These are phyloP conservation scores for Bombus superbus DNA, from an alignment of 1,140 invertebrate species.

Conservation along the genomic window DNA sequence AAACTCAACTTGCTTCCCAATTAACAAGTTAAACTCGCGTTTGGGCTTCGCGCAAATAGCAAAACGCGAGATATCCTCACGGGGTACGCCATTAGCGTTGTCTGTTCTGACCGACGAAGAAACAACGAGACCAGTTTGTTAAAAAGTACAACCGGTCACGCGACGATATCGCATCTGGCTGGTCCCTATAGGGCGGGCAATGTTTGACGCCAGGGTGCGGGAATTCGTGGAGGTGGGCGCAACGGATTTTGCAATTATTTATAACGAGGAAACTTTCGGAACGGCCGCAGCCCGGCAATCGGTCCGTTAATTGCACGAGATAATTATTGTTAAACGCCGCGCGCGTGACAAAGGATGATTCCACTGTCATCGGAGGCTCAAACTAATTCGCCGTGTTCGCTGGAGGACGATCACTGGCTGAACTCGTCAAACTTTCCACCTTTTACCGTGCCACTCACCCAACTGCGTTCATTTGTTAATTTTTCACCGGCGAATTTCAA, in stretches of 20 bases:
- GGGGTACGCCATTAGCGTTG: slow-evolving; percentile 35
- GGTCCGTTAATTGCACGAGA: slow-evolving; percentile 61
- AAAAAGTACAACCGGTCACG: slow-evolving; percentile 69
- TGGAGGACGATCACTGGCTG: neutral
- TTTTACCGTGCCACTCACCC: neutral
- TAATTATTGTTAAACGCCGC: slow-evolving; percentile 62
- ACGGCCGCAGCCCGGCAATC: slow-evolving; percentile 25
- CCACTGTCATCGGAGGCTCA: slow-evolving; percentile 27
- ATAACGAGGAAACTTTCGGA: slow-evolving; percentile 67
- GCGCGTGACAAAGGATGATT: slow-evolving; percentile 58
- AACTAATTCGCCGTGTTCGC: slow-evolving; percentile 24
- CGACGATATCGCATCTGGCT: slow-evolving; percentile 40
- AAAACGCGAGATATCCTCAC: neutral
- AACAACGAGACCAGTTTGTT: slow-evolving; percentile 59
- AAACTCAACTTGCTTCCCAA: neutral
- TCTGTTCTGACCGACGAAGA: slow-evolving; percentile 47
- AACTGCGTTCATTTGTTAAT: neutral
- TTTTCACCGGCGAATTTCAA: neutral
- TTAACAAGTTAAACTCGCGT: neutral
- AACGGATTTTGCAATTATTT: slow-evolving; percentile 69
- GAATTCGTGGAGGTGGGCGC: neutral
- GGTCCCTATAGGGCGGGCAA: neutral
- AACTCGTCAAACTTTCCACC: slow-evolving; percentile 16
- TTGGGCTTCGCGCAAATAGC: neutral
- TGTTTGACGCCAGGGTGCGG: slow-evolving; percentile 14